phyloP scores from a whole-genome alignment of 37 sponge, comb jelly and placozoan genomes.

The Aphrocallistes beatrix region DNA sequence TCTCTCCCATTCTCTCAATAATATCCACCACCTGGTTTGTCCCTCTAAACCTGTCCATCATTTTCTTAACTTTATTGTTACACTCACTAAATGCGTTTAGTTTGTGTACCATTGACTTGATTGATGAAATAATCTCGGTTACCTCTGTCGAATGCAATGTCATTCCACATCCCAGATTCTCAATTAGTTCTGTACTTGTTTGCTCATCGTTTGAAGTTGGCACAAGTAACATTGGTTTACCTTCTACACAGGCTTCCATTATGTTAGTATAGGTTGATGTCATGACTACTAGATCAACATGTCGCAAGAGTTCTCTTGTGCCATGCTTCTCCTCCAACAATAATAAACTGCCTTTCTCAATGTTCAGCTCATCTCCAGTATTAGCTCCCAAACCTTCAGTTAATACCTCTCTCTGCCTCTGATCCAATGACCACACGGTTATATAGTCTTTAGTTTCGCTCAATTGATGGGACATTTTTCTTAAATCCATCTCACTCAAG shows the following conservation, averaged over 20 bases:
- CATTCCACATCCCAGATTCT: neutral
- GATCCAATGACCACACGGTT: neutral
- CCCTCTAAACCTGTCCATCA: neutral
- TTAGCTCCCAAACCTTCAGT: neutral
- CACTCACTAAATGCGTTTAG: neutral
- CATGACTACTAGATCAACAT: neutral
- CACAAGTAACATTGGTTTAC: neutral
- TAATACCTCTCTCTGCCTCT: neutral
- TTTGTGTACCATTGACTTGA: neutral
- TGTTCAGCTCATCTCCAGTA: neutral
- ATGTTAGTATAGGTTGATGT: neutral
- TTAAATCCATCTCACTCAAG: neutral
- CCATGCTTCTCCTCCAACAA: neutral
- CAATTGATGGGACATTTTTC: neutral
- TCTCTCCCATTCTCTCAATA: neutral
- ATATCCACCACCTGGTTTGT: neutral
- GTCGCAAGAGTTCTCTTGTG: neutral
- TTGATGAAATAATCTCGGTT: neutral
- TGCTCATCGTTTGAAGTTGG: neutral
- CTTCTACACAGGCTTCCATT: neutral
- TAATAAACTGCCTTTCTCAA: neutral
- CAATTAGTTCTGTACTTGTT: neutral
- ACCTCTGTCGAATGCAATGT: neutral
- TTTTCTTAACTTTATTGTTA: neutral
- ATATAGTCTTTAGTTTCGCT: neutral